Evolutionary conservation across 2,888 invertebrate genomes (phyloP).

Genomic region (Melanostoma mellinum): DNA sequence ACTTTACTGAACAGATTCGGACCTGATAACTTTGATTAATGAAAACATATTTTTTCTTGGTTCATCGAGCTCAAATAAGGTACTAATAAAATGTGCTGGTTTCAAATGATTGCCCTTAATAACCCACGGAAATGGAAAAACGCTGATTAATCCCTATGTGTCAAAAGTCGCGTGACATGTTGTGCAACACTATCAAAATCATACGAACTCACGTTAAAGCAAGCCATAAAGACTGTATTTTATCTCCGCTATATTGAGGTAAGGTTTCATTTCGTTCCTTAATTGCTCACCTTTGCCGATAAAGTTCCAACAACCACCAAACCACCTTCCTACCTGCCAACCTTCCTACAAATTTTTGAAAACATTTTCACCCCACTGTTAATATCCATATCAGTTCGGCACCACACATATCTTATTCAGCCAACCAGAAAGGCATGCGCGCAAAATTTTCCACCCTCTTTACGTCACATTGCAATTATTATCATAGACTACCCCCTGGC

Average conservation of each 20-base stretch:
- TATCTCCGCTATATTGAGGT: constrained; percentile 1
- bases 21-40: too few species aligned
- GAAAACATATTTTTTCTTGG: too few species aligned
- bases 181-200: constrained; percentile 3
- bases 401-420: constrained; percentile 66
- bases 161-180: constrained; percentile 4
- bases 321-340: not conserved
- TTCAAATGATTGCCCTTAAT: too few species aligned
- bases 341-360: not conserved
- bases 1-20: too few species aligned
- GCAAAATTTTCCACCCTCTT: constrained; percentile 64
- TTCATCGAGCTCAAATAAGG: too few species aligned
- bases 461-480: constrained; percentile 63
- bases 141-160: not conserved
- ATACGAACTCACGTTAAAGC: not conserved
- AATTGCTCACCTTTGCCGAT: constrained; percentile 20
- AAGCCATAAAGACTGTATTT: constrained; percentile 5
- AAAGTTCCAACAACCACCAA: not conserved
- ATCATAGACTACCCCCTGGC: constrained; percentile 55
- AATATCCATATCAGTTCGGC: constrained; percentile 49
- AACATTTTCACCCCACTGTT: constrained; percentile 55
- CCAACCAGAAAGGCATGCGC: constrained; percentile 73
- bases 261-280: constrained; percentile 3
- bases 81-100: too few species aligned
- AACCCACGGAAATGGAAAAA: too few species aligned